Evolutionary conservation across 2,888 invertebrate genomes (phyloP).

Genomic region (Linnaemya tessellans): DNA sequence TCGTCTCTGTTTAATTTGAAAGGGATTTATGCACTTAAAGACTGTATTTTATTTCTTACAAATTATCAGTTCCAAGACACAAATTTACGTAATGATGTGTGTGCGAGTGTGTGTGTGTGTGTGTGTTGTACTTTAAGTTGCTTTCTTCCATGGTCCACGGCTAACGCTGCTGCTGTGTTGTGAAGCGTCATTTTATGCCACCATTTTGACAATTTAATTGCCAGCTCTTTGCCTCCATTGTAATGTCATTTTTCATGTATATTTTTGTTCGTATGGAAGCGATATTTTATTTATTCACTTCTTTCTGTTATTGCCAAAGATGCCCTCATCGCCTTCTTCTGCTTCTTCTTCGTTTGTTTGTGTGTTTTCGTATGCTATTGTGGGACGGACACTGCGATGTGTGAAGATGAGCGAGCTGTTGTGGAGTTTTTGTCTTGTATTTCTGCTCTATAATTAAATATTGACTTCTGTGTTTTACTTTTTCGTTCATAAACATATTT

Average conservation of each 20-base stretch:
- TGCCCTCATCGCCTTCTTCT: constrained; percentile 3
- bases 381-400: constrained; percentile 43
- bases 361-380: constrained; percentile 15
- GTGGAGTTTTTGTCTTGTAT: constrained; percentile 8
- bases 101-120: constrained; percentile 4
- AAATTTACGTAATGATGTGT: constrained; percentile 69
- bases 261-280: constrained; percentile 17
- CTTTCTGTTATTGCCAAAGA: background rate
- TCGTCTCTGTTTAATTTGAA: background rate
- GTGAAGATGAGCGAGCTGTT: constrained; percentile 42
- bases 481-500: constrained; percentile 27
- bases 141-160: background rate
- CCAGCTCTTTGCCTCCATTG: constrained; percentile 62
- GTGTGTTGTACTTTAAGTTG: constrained; percentile 5
- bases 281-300: constrained; percentile 8
- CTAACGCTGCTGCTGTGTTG: constrained; percentile 8
- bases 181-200: constrained; percentile 70
- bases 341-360: constrained; percentile 5
- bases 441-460: constrained; percentile 69
- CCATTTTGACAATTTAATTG: constrained; percentile 73
- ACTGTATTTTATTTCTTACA: constrained; percentile 63
- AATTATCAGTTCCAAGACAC: constrained; percentile 71
- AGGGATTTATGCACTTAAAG: constrained; percentile 59
- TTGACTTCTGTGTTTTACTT: constrained; percentile 60
- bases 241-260: constrained; percentile 68